Conservation (phyloP, 2,888 invertebrate species). For the Chrysolina oricalcia region DNA sequence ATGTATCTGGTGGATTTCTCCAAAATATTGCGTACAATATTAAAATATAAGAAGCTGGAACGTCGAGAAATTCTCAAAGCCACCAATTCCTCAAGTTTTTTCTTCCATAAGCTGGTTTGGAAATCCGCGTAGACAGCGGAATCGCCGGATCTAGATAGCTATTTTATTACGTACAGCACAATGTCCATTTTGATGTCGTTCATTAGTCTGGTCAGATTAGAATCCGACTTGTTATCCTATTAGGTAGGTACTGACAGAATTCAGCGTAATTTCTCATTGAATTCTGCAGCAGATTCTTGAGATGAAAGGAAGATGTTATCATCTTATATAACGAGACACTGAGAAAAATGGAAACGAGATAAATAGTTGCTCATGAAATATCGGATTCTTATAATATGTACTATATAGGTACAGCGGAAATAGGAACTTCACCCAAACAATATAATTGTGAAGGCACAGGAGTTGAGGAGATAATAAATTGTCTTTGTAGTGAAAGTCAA, state of each 20-base stretch:
- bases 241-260: constrained; percentile 12
- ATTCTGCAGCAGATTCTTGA: neutral
- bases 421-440: too few relatives aligned
- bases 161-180: constrained; percentile 26
- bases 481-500: too few relatives aligned
- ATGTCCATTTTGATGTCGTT: constrained; percentile 26
- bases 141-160: constrained; percentile 12
- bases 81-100: constrained; percentile 14
- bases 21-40: neutral
- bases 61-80: neutral
- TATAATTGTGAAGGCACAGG: too few relatives aligned
- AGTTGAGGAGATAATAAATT: too few relatives aligned
- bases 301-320: constrained; percentile 1
- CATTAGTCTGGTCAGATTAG: constrained; percentile 9
- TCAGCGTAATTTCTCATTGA: constrained; percentile 9
- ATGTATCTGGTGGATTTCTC: too few relatives aligned
- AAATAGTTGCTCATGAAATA: too few relatives aligned
- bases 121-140: constrained; percentile 22
- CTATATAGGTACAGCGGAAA: too few relatives aligned
- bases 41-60: neutral
- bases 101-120: constrained; percentile 14
- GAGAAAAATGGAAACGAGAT: neutral
- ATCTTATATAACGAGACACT: neutral
- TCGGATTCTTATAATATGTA: too few relatives aligned
- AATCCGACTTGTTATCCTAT: constrained; percentile 23